Conservation (phyloP, 2,888 invertebrate species). For the Timema podura region DNA sequence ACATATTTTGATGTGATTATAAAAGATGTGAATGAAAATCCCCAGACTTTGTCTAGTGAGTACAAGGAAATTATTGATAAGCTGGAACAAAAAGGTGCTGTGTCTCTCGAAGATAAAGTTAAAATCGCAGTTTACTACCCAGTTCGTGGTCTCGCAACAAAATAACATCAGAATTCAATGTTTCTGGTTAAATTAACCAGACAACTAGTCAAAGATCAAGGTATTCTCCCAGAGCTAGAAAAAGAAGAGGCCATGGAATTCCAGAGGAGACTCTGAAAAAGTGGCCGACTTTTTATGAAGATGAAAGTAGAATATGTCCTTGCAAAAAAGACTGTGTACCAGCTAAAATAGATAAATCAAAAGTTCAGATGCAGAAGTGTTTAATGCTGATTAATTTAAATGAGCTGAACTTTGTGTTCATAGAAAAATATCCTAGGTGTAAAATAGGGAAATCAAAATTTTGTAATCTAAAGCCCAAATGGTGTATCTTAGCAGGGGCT, state of each 20-base stretch:
- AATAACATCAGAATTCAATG: not conserved
- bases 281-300: not conserved
- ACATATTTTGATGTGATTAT: not conserved
- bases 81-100: not conserved
- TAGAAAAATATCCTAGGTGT: not conserved
- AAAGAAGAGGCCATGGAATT: conserved; percentile 8
- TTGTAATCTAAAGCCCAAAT: not conserved
- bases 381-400: not conserved
- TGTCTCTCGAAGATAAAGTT: not conserved
- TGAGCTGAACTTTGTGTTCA: not conserved
- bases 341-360: not conserved
- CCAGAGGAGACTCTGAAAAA: not conserved
- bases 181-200: conserved; percentile 5
- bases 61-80: not conserved
- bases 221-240: not conserved
- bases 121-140: not conserved
- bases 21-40: not conserved
- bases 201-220: conserved; percentile 1
- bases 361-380: not conserved
- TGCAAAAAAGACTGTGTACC: not conserved
- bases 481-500: conserved; percentile 12
- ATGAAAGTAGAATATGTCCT: not conserved
- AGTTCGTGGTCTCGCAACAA: not conserved
- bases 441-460: not conserved
- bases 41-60: not conserved